phyloP scores from a whole-genome alignment of 2,797 vertebrate genomes.

The Enteromius unitaeniatus region DNA sequence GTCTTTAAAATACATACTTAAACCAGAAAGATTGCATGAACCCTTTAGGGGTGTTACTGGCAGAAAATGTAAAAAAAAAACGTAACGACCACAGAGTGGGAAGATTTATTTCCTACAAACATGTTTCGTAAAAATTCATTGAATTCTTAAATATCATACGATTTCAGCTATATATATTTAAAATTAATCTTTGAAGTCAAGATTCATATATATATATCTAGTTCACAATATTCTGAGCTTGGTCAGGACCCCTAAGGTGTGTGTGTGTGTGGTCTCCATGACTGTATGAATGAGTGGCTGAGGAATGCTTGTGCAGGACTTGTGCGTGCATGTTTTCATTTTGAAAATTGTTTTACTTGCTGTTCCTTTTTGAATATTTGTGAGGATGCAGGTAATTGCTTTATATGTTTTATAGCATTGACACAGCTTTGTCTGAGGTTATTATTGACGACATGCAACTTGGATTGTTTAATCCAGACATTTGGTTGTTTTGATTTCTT shows the following conservation, averaged over 20 bases:
- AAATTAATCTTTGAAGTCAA: background rate
- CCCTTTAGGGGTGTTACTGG: background rate
- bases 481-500: background rate
- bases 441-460: conserved; percentile 7
- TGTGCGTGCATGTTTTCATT: conserved; percentile 56
- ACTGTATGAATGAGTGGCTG: conserved; percentile 54
- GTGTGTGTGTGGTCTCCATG: conserved; percentile 31
- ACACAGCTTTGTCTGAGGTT: background rate
- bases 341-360: background rate
- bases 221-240: background rate
- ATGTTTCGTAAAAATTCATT: background rate
- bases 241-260: background rate
- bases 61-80: background rate
- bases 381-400: conserved; percentile 27
- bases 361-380: conserved; percentile 24
- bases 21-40: background rate
- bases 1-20: background rate
- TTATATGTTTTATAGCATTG: conserved; percentile 2
- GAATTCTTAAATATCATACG: background rate
- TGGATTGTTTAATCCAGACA: conserved; percentile 9
- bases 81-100: background rate
- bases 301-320: conserved; percentile 37
- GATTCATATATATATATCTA: background rate
- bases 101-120: background rate
- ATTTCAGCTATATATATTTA: background rate